Percentiles rank a stretch among this genome's conserved stretches.
These are phyloP conservation scores for Riparia riparia DNA, from an alignment of 2,113 vertebrate species.

Conservation along the genomic window DNA sequence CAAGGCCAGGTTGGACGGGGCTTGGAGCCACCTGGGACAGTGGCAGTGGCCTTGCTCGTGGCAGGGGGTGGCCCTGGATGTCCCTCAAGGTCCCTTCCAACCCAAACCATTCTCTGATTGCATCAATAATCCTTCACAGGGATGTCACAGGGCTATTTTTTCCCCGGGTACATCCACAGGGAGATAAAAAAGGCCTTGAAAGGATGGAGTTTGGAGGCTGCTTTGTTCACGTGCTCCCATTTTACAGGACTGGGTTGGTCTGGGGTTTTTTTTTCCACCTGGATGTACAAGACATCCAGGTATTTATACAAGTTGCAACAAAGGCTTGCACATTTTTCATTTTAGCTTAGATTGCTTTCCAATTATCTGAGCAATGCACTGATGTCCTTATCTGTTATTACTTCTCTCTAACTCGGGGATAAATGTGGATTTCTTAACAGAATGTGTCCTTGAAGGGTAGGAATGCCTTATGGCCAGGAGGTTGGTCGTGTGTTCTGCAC, in stretches of 20 bases:
- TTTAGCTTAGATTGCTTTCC: neutral
- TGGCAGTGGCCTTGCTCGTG: neutral
- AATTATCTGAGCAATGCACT: neutral
- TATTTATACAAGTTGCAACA: neutral
- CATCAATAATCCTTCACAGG: neutral
- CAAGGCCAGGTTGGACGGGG: neutral
- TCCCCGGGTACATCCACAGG: neutral
- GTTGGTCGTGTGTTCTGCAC: rapidly evolving
- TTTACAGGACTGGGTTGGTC: neutral
- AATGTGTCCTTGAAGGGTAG: neutral
- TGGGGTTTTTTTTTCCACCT: neutral
- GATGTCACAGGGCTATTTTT: neutral
- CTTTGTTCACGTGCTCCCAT: neutral
- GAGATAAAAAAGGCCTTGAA: neutral
- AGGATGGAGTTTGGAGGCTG: neutral
- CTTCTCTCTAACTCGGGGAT: neutral
- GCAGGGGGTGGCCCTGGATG: neutral
- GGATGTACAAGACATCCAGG: neutral
- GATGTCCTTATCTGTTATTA: neutral
- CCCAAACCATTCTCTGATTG: neutral
- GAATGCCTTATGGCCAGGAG: neutral
- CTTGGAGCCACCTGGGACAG: neutral
- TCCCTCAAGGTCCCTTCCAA: neutral
- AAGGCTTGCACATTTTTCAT: neutral
- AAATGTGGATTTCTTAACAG: neutral